Percentiles rank a stretch among this genome's conserved stretches.
phyloP scores from a whole-genome alignment of 2,888 invertebrate genomes.

The Mechanitis messenoides region DNA sequence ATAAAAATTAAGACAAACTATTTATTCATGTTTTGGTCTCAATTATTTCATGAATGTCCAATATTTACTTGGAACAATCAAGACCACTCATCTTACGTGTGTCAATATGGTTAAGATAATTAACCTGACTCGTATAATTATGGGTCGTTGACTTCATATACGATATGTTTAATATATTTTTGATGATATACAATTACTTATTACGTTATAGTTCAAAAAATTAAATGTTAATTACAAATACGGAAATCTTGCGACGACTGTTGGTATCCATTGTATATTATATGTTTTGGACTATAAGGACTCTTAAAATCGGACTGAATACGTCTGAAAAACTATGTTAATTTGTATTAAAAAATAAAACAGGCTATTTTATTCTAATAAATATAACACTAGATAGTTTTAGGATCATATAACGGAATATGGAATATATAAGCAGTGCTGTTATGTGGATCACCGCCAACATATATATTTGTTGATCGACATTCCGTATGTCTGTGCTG shows the following conservation, averaged over 20 bases:
- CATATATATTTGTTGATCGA: conserved; percentile 29
- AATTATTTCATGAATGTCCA: conserved; percentile 15
- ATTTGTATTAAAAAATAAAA: no score
- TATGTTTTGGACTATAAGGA: no score
- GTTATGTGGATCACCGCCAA: conserved; percentile 30
- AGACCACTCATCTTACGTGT: conserved; percentile 25
- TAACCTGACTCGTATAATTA: conserved; percentile 16
- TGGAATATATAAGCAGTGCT: conserved; percentile 18
- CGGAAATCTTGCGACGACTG: no score
- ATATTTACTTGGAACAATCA: conserved; percentile 16
- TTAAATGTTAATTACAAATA: no score
- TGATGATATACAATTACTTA: background rate
- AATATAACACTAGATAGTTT: conserved; percentile 7
- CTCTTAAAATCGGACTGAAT: no score
- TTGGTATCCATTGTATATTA: no score
- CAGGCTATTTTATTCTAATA: no score
- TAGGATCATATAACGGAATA: conserved; percentile 17
- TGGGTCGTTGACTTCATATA: conserved; percentile 14
- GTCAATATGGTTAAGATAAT: conserved; percentile 19
- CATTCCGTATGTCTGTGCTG: conserved; percentile 42
- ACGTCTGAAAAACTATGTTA: no score
- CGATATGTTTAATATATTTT: background rate
- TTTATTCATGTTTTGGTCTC: conserved; percentile 5
- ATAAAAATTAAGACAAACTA: background rate
- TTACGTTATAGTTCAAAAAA: background rate